These are phyloP conservation scores for Chalcosyrphus nemorum DNA, from an alignment of 2,888 invertebrate species.

Conservation along the genomic window DNA sequence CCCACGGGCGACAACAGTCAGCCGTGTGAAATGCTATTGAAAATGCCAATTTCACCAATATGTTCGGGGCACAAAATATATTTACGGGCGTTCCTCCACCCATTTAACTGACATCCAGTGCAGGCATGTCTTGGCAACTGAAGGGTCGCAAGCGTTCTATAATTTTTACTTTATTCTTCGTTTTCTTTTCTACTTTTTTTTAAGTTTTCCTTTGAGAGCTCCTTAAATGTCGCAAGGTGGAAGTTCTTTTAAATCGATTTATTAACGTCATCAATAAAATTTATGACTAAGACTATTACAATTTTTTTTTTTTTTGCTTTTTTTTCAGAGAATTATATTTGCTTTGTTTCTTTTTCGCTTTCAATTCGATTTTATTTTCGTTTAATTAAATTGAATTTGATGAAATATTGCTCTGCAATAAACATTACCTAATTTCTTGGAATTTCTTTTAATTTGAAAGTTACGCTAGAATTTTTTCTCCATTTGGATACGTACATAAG, in stretches of 20 bases:
- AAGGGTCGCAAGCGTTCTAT: slow-evolving; percentile 66
- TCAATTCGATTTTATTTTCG: slow-evolving; percentile 61
- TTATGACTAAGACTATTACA: slow-evolving; percentile 65
- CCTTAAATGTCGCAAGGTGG: slow-evolving; percentile 58
- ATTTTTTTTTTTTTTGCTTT: slow-evolving; percentile 22
- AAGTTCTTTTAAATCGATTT: slow-evolving; percentile 70
- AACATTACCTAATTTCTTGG: slow-evolving; percentile 54
- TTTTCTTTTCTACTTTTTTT: slow-evolving; percentile 41
- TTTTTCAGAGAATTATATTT: slow-evolving; percentile 32
- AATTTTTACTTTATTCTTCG: slow-evolving; percentile 63
- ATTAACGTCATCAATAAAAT: slow-evolving; percentile 72
- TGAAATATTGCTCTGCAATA: slow-evolving; percentile 72
- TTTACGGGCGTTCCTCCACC: slow-evolving; percentile 42
- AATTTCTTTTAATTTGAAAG: slow-evolving; percentile 56
- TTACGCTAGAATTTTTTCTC: slow-evolving; percentile 48
- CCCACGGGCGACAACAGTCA: not conserved
- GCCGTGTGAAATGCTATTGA: slow-evolving; percentile 34
- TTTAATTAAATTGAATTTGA: slow-evolving; percentile 71
- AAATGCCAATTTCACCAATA: slow-evolving; percentile 71
- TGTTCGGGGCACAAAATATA: slow-evolving; percentile 65
- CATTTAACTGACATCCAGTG: slow-evolving; percentile 33
- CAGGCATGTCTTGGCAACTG: slow-evolving; percentile 44
- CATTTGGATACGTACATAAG: too few relatives aligned
- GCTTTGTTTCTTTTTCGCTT: slow-evolving; percentile 10
- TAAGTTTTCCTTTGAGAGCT: slow-evolving; percentile 52